These are phyloP conservation scores for Syngnathus rostellatus DNA, from an alignment of 2,797 vertebrate genomes.

Conservation along the genomic window DNA sequence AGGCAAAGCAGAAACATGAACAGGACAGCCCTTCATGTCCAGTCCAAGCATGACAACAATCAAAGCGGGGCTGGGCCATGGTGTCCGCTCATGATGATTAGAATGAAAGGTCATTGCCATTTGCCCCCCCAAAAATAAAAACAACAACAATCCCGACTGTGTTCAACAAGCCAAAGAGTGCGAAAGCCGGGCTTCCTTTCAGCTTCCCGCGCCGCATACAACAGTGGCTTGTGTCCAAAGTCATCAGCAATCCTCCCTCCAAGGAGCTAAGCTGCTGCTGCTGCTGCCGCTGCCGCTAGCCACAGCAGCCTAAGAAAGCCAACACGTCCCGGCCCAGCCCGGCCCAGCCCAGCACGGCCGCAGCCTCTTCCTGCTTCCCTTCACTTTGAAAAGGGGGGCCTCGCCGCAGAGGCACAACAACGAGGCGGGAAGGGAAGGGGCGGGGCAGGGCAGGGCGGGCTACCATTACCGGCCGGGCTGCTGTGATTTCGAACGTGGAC, in stretches of 20 bases:
- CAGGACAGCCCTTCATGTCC: background rate
- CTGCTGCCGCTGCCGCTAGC: background rate
- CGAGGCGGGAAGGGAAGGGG: constrained; percentile 12
- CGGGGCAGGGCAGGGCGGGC: too few species aligned
- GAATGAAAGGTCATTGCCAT: too few species aligned
- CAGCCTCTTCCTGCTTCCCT: constrained; percentile 9
- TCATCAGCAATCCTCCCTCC: constrained; percentile 1
- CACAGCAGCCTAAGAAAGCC: background rate
- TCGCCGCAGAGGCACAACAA: constrained; percentile 13
- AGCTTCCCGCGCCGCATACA: background rate
- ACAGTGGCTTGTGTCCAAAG: constrained; percentile 5
- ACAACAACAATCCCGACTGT: too few species aligned
- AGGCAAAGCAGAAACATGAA: constrained; percentile 27
- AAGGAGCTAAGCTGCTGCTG: background rate
- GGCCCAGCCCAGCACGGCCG: background rate
- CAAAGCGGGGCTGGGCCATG: too few species aligned
- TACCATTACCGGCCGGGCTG: background rate
- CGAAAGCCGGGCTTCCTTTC: background rate
- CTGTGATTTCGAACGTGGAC: background rate
- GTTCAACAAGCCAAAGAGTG: background rate
- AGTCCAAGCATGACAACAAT: too few species aligned
- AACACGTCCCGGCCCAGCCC: background rate
- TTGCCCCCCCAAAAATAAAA: too few species aligned
- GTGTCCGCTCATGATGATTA: too few species aligned
- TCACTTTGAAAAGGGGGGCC: constrained; percentile 26